These are phyloP conservation scores for Corvus cornix DNA, from an alignment of 2,113 vertebrate species.

Conservation along the genomic window DNA sequence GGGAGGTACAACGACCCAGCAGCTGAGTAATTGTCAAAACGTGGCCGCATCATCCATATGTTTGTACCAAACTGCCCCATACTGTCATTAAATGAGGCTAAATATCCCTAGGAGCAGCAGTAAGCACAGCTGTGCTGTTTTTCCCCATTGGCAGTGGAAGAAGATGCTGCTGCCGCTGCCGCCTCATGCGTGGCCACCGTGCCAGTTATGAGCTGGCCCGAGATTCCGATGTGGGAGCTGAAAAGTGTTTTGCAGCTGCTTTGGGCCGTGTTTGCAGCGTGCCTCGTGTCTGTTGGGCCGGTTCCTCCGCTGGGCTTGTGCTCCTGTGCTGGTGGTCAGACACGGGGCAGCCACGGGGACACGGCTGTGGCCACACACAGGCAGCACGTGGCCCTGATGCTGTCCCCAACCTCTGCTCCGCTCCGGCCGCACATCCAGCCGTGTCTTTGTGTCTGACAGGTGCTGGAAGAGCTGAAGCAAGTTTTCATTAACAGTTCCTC, in stretches of 20 bases:
- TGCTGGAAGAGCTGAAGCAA: neutral
- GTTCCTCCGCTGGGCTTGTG: fast-evolving
- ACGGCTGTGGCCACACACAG: fast-evolving
- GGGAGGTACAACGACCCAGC: neutral
- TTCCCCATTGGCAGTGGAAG: neutral
- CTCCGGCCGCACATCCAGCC: fast-evolving
- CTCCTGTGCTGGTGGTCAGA: fast-evolving
- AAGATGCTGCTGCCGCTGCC: neutral
- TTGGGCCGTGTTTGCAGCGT: fast-evolving
- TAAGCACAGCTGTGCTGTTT: neutral
- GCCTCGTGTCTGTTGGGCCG: neutral
- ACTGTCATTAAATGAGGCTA: neutral
- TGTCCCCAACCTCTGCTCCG: fast-evolving
- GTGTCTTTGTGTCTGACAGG: neutral
- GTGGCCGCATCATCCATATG: fast-evolving
- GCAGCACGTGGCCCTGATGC: fast-evolving
- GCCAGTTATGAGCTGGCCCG: neutral
- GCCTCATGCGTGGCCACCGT: neutral
- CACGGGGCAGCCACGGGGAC: fast-evolving
- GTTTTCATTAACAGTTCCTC: conserved; percentile 48
- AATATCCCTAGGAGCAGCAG: neutral
- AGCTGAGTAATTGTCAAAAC: fast-evolving
- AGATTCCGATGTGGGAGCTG: neutral
- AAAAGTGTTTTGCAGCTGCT: neutral
- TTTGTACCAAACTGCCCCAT: neutral